Base-by-base conservation (phyloP, 2,113 vertebrate species). In the Mobula birostris region DNA sequence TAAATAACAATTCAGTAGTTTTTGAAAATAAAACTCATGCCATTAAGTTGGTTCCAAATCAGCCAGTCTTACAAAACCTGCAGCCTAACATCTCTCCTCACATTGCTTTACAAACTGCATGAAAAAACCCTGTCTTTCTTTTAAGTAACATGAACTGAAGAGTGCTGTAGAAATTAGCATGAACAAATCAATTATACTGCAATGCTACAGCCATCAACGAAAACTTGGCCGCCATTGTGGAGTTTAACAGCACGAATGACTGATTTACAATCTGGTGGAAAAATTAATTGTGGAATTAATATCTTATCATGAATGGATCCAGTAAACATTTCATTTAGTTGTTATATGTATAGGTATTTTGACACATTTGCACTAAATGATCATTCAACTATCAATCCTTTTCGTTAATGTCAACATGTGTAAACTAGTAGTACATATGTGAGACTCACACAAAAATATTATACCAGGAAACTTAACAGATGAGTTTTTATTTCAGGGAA, bases 241-340 rank as follows among this genome's bases (percentile, higher is more conserved):
- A 56, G 8, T 27, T 17, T 27, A 85, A 58, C 7, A 56, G 12
- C 48, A 21, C 40, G 48, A 21, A 7, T 36, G 61, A 68, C 63
- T 66, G 14, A 83, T 83, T 83, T 6, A 48, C 40, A 85, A 85
- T 56, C 5, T 91, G 29, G n/a, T 68, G n/a, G 79, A 63, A 91
- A 29, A 87, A 87, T 91, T 68, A 91, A 36, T 19, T 91, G 87
- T 68, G 63, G 15, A 91, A 91, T 36, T 56, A 91, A 91, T 1
- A 70, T 5, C 63, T 32, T 61, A 66, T 66, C 63, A n/a, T 68
- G n/a, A 29, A 14, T 63, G 5, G 29, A 29, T 88, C 58, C 11
- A 15, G 12, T 29, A 29, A n/a, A n/a, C 32, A 9, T 68, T 91
- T 61, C 9, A 24, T 5, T 91, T 70, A 68, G 2, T 68, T 68